Percentiles rank a stretch among this genome's conserved stretches.
Conservation (phyloP, 2,888 invertebrate genomes). For the Phortica magna region DNA sequence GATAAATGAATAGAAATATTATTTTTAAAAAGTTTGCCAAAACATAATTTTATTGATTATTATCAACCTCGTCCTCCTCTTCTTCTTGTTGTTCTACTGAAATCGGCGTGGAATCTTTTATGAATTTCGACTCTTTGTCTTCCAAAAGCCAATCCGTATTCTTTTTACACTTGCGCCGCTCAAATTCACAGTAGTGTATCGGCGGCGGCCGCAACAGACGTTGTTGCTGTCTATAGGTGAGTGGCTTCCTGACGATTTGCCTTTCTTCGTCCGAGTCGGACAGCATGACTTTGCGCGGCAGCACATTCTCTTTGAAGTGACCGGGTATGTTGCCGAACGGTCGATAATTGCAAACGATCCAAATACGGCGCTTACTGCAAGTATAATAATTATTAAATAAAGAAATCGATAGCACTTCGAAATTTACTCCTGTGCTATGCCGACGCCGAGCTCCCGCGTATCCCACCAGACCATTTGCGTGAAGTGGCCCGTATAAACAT, state of each 20-base stretch:
- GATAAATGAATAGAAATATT: background rate
- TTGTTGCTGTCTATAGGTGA: background rate
- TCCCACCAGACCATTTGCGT: slow-evolving; percentile 90
- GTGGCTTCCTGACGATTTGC: slow-evolving; percentile 41
- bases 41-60: background rate
- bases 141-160: background rate
- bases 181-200: background rate
- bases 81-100: background rate
- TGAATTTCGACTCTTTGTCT: background rate
- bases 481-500: slow-evolving; percentile 86
- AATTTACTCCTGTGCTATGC: slow-evolving; percentile 78
- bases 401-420: slow-evolving; percentile 64
- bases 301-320: slow-evolving; percentile 86
- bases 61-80: background rate
- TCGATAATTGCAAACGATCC: slow-evolving; percentile 92
- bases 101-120: background rate
- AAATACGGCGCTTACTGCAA: slow-evolving; percentile 20
- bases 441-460: slow-evolving; percentile 86
- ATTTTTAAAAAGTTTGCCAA: background rate
- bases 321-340: slow-evolving; percentile 92
- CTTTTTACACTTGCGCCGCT: slow-evolving; percentile 1
- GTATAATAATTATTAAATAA: slow-evolving; percentile 30
- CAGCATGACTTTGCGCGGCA: slow-evolving; percentile 66
- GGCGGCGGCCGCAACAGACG: background rate
- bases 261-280: slow-evolving; percentile 11